Percentiles rank a stretch among this genome's conserved stretches.
Evolutionary conservation across 2,888 invertebrate species (phyloP).

Genomic region (Scaptomyza flava): DNA sequence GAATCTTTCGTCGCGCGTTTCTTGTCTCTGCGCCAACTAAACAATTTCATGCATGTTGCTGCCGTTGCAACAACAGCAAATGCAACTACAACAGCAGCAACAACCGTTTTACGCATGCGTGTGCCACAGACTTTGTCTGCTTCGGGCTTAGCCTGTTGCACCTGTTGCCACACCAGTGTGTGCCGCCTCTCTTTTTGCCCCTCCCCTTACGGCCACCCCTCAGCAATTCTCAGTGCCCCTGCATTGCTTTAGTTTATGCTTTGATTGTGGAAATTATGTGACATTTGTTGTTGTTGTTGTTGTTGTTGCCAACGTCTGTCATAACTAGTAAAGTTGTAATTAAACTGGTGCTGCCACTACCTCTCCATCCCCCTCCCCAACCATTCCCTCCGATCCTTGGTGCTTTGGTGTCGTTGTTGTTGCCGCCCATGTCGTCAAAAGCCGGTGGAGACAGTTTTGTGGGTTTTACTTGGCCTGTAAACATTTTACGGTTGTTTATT

Average conservation of each 20-base stretch:
- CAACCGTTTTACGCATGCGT: conserved; percentile 79
- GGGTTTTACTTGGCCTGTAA: conserved; percentile 66
- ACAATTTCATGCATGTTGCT: conserved; percentile 74
- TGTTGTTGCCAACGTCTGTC: conserved; percentile 63
- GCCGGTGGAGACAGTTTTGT: conserved; percentile 65
- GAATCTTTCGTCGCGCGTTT: conserved; percentile 32
- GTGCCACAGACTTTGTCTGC: conserved; percentile 53
- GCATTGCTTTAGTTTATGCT: conserved; percentile 72
- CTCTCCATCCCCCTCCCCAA: background rate
- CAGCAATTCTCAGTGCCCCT: conserved; percentile 3
- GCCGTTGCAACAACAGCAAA: conserved; percentile 55
- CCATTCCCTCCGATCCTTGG: background rate
- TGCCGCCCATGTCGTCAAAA: conserved; percentile 56
- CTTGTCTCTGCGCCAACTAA: conserved; percentile 36
- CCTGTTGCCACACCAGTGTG: conserved; percentile 54
- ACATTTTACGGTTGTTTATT: conserved; percentile 75
- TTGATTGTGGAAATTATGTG: conserved; percentile 79
- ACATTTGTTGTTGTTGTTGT: conserved; percentile 55
- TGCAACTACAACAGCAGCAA: conserved; percentile 28
- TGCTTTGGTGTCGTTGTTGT: conserved; percentile 46
- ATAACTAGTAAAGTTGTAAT: conserved; percentile 76
- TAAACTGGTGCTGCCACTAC: conserved; percentile 60
- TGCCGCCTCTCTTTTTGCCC: background rate
- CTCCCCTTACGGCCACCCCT: background rate
- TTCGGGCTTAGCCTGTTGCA: conserved; percentile 55